These are phyloP conservation scores for Patagioenas fasciata DNA, from an alignment of 2,113 vertebrate genomes.

Conservation along the genomic window DNA sequence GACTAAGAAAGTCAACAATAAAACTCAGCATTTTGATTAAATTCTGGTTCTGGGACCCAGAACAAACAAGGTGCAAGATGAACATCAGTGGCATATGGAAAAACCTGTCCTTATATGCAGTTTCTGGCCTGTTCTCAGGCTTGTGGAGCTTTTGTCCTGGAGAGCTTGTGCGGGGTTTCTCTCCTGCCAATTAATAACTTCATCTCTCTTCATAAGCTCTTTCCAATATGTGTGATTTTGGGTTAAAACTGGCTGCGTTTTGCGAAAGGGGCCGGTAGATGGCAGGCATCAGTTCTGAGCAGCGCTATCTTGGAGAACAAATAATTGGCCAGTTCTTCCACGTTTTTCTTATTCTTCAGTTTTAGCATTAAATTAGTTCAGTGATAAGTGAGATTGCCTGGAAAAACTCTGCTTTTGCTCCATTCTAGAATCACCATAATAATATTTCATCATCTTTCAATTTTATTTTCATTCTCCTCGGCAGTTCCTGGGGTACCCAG, in stretches of 20 bases:
- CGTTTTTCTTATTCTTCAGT: neutral
- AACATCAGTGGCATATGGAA: accelerated
- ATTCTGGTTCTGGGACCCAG: neutral
- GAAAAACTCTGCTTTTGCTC: neutral
- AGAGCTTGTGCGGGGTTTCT: neutral
- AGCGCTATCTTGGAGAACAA: neutral
- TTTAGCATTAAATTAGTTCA: neutral
- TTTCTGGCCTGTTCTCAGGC: neutral
- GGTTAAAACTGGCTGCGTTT: neutral
- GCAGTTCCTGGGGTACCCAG: neutral
- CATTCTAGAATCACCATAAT: neutral
- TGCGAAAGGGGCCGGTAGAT: constrained; percentile 32
- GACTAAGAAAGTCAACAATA: neutral
- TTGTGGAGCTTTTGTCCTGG: neutral
- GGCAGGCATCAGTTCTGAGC: constrained; percentile 12
- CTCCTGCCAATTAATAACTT: neutral
- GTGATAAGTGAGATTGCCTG: neutral
- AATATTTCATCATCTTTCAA: neutral
- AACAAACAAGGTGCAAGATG: neutral
- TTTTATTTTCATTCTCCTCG: neutral
- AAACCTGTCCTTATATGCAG: neutral
- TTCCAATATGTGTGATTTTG: neutral
- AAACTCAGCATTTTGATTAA: neutral
- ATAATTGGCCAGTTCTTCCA: neutral
- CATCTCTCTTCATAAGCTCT: neutral